Evolutionary conservation across 2,888 invertebrate species (phyloP).

Genomic region (Dryobota labecula): DNA sequence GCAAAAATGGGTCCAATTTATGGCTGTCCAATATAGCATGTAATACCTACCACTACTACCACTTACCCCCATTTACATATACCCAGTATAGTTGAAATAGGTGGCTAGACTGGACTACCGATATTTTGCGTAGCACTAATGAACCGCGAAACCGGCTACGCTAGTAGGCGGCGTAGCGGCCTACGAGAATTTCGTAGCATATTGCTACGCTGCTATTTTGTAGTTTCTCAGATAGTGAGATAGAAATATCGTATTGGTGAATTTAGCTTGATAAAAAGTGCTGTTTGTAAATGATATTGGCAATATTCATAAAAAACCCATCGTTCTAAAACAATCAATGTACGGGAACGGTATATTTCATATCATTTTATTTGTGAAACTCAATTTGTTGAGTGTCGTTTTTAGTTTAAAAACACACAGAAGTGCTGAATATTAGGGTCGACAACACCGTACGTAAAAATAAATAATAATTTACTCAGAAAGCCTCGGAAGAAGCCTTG

Average conservation of each 20-base stretch:
- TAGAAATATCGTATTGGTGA: background rate
- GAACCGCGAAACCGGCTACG: background rate
- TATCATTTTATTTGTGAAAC: too few relatives aligned
- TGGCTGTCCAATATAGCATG: too few relatives aligned
- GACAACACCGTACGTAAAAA: too few relatives aligned
- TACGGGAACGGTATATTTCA: background rate
- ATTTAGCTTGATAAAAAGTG: background rate
- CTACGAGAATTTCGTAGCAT: conserved; percentile 41
- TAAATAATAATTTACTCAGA: background rate
- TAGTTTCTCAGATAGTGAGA: background rate
- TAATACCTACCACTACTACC: background rate
- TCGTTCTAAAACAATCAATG: background rate
- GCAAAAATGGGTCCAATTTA: too few relatives aligned
- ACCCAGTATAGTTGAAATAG: background rate
- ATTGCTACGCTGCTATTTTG: conserved; percentile 19
- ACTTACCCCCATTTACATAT: too few relatives aligned
- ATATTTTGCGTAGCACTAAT: conserved; percentile 3
- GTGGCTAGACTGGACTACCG: background rate
- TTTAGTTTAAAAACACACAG: background rate
- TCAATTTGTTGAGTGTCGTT: background rate
- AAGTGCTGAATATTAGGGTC: too few relatives aligned
- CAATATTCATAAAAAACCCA: background rate
- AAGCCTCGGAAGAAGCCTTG: background rate
- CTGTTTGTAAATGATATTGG: too few relatives aligned
- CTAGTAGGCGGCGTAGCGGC: conserved; percentile 23